Base-by-base conservation (phyloP, 2,113 vertebrate species). In the Spea multiplicata region DNA sequence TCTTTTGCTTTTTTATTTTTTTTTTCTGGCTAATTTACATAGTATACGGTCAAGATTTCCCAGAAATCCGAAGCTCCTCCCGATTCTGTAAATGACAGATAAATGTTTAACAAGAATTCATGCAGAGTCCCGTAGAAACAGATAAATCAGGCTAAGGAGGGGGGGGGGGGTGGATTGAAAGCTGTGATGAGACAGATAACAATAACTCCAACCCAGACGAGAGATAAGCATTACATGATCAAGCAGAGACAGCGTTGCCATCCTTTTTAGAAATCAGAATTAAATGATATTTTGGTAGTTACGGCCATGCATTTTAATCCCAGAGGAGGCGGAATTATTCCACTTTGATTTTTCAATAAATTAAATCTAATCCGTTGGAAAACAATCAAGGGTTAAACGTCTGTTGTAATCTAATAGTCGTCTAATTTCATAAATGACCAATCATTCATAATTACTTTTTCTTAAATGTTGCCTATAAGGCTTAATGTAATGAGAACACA, bases 31-130 rank as follows among this genome's bases (percentile, higher is more conserved):
- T 74, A 64, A 80, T 80, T 80, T 80, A 80, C 78, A 73, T 73
- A 80, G 78, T 73, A 73, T 68, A 73, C 64, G 59, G 64, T 73
- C 62, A 47, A 59, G 64, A 73, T 80, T 80, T 80, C 78, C 78
- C 78, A 80, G 78, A 80, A 80, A 74, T 80, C 50, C 57, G 44
- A 73, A n/a, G 78, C 71, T 68, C 78, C 78, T 68, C 78, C 78
- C 64, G 6, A 74, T 80, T 80, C 78, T 80, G 78, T 80, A 80
- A 80, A 80, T 80, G 78, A 67, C 77, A 80, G 78, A 80, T 80
- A 80, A 80, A 80, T 80, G 78, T 80, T 80, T 80, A 80, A 80
- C 78, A 80, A 80, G 77, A 79, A 73, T 80, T 68, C 77, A 80
- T 80, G 78, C 78, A 73, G 78, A 67, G 71, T 80, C 71, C 64